Conservation (phyloP, 92 coral and sea anemone genomes). For the Blastomussa wellsi region DNA sequence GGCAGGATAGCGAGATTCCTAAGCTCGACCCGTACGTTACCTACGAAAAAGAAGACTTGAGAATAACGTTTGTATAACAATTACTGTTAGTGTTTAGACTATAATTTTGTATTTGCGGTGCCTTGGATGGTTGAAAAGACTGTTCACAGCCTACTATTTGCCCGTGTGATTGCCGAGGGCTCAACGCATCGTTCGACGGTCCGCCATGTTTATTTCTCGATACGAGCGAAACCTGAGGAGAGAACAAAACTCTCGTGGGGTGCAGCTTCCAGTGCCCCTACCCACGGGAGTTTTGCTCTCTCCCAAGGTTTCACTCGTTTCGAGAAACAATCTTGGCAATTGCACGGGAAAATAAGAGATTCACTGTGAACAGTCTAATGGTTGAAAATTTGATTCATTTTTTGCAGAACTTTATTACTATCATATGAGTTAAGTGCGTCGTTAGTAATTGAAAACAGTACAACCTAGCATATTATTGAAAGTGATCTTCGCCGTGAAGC, state of each 20-base stretch:
- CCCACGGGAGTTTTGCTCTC: no score
- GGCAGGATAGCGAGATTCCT: slow-evolving; percentile 46
- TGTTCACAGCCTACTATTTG: no score
- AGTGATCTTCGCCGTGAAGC: neutral
- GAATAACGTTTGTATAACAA: slow-evolving; percentile 87
- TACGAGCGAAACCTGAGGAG: no score
- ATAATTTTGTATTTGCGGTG: slow-evolving; percentile 13
- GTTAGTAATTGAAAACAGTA: neutral
- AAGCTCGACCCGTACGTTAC: slow-evolving; percentile 82
- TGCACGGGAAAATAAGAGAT: no score
- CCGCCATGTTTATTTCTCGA: no score
- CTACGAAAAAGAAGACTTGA: slow-evolving; percentile 79
- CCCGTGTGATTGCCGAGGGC: no score
- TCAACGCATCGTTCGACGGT: no score
- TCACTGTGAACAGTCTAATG: no score
- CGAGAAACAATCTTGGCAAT: no score
- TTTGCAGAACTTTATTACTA: neutral
- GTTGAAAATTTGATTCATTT: neutral
- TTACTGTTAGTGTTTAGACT: neutral
- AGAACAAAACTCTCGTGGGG: no score
- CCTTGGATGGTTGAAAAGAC: neutral
- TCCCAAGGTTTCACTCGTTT: no score
- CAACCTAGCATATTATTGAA: neutral
- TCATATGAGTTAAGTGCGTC: neutral
- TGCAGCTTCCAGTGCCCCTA: no score